Evolutionary conservation across 2,888 invertebrate species (phyloP), one percentile per base, ranked within the genome.

Genomic region (Daptonema setosum): DNA sequence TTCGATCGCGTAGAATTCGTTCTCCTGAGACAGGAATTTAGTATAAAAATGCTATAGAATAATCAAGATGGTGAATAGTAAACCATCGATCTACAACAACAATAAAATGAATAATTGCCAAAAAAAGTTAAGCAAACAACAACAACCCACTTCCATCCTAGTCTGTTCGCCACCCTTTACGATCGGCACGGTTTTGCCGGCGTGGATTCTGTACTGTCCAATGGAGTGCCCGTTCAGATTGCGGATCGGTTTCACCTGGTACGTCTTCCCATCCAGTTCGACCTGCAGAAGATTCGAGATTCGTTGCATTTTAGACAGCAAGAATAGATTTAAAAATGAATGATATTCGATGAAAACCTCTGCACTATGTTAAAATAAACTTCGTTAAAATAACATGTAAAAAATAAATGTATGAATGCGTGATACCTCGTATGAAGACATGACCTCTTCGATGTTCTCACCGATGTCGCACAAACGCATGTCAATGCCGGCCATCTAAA

Each of bases 341-440:
- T n/a, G n/a, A n/a, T n/a, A n/a, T n/a, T n/a, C n/a, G n/a, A n/a
- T n/a, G n/a, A n/a, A n/a, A n/a, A n/a, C n/a, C n/a, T n/a, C n/a
- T n/a, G n/a, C n/a, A n/a, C n/a, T n/a, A n/a, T n/a, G n/a, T n/a
- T n/a, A n/a, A n/a, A n/a, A n/a, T n/a, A n/a, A n/a, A n/a, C n/a
- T n/a, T n/a, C n/a, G n/a, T n/a, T n/a, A n/a, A n/a, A n/a, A n/a
- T n/a, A n/a, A n/a, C n/a, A n/a, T n/a, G n/a, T n/a, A n/a, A n/a
- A n/a, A n/a, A n/a, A n/a, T n/a, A n/a, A n/a, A n/a, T n/a, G n/a
- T n/a, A n/a, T n/a, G n/a, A n/a, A n/a, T n/a, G n/a, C n/a, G n/a
- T n/a, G n/a, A n/a, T n/a, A n/a, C n/a, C 76, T 97, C 97, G 72
- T 97, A 91, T 0, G 91, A 93, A 70, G 97, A 95, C 97, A 99